Evolutionary conservation across 2,888 invertebrate species (phyloP).

Genomic region (Drosophila nr. perissopoda): DNA sequence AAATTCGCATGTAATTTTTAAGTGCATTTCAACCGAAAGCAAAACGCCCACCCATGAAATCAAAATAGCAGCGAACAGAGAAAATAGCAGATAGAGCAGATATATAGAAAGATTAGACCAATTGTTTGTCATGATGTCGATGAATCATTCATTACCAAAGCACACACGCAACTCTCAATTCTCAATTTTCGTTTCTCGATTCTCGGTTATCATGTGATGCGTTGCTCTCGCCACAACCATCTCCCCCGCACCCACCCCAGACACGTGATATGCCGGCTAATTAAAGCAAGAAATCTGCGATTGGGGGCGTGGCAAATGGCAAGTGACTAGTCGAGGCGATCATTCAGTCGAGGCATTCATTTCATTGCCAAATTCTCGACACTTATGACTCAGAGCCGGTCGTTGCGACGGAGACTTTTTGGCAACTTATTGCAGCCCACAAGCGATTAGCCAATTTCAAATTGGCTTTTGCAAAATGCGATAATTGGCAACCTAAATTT

Average conservation of each 20-base stretch:
- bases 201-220: constrained; percentile 67
- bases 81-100: not conserved
- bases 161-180: constrained; percentile 65
- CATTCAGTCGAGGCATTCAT: constrained; percentile 40
- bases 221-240: constrained; percentile 4
- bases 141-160: constrained; percentile 58
- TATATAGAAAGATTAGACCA: constrained; percentile 14
- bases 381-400: constrained; percentile 61
- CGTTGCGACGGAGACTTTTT: constrained; percentile 62
- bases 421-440: constrained; percentile 35
- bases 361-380: constrained; percentile 73
- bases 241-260: constrained; percentile 19
- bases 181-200: constrained; percentile 57
- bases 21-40: constrained; percentile 25
- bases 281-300: constrained; percentile 48
- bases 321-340: constrained; percentile 25
- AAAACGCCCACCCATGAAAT: constrained; percentile 25
- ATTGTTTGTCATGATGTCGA: constrained; percentile 47
- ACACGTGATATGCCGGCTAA: constrained; percentile 76
- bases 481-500: constrained; percentile 43
- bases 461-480: constrained; percentile 35
- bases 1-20: constrained; percentile 37
- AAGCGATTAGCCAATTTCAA: constrained; percentile 53
- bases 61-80: constrained; percentile 27
- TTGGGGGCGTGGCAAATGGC: constrained; percentile 59